Conservation (phyloP, 2,888 invertebrate genomes). For the Mesodorylaimus sp. region DNA sequence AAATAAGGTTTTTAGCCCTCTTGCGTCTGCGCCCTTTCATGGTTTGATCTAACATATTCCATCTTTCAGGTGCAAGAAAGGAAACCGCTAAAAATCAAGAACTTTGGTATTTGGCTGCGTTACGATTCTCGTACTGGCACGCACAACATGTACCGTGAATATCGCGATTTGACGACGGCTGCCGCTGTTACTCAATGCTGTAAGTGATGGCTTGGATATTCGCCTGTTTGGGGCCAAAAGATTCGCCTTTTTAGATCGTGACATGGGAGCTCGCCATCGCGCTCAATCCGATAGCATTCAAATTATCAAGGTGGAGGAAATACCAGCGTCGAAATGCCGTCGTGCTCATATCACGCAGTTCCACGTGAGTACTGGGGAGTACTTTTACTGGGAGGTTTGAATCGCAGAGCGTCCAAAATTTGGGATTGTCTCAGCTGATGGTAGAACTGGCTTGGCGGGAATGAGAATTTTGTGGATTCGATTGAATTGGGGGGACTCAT, state of each 20-base stretch:
- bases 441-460: no score
- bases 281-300: slow-evolving; percentile 91
- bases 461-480: no score
- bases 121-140: slow-evolving; percentile 96
- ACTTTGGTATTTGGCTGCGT: slow-evolving; percentile 96
- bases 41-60: no score
- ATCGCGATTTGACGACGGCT: slow-evolving; percentile 82
- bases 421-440: neutral
- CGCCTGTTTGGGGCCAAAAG: no score
- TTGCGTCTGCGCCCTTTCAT: no score
- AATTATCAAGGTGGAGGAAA: slow-evolving; percentile 88
- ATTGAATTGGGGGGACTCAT: no score
- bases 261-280: slow-evolving; percentile 95
- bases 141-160: slow-evolving; percentile 99
- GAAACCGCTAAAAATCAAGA: slow-evolving; percentile 83
- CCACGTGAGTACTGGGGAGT: slow-evolving; percentile 45
- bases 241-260: slow-evolving; percentile 37
- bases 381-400: neutral
- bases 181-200: slow-evolving; percentile 92
- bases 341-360: slow-evolving; percentile 91
- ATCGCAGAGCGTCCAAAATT: neutral
- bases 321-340: slow-evolving; percentile 69
- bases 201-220: slow-evolving; percentile 25
- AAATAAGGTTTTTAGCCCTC: no score
- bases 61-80: slow-evolving; percentile 63